Conservation (phyloP, 1,140 invertebrate genomes). For the Drosophila tristis region DNA sequence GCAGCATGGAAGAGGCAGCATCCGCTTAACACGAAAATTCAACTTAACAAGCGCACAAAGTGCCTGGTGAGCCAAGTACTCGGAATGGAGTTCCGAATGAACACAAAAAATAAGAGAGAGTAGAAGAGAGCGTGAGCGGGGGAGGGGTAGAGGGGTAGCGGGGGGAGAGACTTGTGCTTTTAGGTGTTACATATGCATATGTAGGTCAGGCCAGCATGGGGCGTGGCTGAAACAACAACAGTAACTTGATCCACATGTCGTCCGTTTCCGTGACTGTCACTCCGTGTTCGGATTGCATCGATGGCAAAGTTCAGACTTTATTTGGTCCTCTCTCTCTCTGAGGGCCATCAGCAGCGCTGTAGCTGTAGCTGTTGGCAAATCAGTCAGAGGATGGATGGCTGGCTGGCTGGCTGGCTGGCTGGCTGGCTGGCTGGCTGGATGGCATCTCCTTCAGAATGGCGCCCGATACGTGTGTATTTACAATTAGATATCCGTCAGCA, state of each 20-base stretch:
- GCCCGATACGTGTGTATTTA: conserved; percentile 62
- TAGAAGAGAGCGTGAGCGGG: conserved; percentile 9
- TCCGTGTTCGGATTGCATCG: conserved; percentile 23
- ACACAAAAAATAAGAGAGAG: conserved; percentile 35
- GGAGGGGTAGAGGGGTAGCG: neutral
- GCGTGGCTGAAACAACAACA: conserved; percentile 40
- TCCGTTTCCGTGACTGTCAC: conserved; percentile 62
- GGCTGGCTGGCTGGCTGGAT: neutral
- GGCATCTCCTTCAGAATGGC: conserved; percentile 23
- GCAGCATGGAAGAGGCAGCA: conserved; percentile 37
- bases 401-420: too few species aligned
- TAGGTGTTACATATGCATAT: conserved; percentile 70
- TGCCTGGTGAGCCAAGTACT: conserved; percentile 27
- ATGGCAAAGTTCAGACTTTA: conserved; percentile 41
- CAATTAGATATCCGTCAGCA: conserved; percentile 75
- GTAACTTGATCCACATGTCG: conserved; percentile 70
- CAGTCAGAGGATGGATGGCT: conserved; percentile 44
- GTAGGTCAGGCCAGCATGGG: conserved; percentile 60
- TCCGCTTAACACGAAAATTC: conserved; percentile 75
- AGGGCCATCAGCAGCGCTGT: too few species aligned
- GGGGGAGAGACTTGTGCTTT: conserved; percentile 28
- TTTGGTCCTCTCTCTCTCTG: neutral
- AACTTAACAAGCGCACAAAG: conserved; percentile 77
- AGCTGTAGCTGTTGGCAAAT: conserved; percentile 41
- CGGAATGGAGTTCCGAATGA: conserved; percentile 12